A percentile compares a stretch with the other conserved stretches of the same genome.
phyloP scores from a whole-genome alignment of 2,113 vertebrate species.

The Ochotona curzoniae region DNA sequence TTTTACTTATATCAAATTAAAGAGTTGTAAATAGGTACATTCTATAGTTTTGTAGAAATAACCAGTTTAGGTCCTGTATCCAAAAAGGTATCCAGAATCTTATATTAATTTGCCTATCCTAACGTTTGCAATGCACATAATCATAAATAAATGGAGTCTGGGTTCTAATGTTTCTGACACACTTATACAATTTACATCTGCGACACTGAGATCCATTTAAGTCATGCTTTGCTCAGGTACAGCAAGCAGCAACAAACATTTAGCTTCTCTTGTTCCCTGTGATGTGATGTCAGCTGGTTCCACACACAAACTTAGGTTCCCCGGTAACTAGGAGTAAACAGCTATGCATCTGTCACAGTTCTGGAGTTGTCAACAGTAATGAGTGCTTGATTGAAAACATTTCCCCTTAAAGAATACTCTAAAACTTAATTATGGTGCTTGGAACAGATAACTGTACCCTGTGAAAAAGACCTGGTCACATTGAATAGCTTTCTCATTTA shows the following conservation, averaged over 20 bases:
- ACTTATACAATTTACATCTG: background rate
- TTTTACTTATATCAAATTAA: constrained; percentile 4
- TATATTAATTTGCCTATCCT: background rate
- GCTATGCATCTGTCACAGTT: background rate
- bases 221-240: background rate
- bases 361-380: background rate
- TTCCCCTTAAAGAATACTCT: background rate
- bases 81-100: background rate
- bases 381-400: constrained; percentile 9
- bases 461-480: background rate
- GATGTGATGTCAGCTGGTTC: constrained; percentile 20
- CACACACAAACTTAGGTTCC: background rate
- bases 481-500: background rate
- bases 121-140: background rate
- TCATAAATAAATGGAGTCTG: background rate
- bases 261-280: background rate
- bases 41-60: background rate
- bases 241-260: background rate
- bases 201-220: background rate
- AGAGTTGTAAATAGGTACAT: background rate
- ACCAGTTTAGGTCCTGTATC: background rate
- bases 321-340: background rate
- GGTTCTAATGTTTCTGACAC: background rate
- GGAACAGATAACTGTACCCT: background rate
- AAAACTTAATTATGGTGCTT: background rate